Conservation (phyloP, 2,797 vertebrate genomes). For the Gambelia wislizenii region DNA sequence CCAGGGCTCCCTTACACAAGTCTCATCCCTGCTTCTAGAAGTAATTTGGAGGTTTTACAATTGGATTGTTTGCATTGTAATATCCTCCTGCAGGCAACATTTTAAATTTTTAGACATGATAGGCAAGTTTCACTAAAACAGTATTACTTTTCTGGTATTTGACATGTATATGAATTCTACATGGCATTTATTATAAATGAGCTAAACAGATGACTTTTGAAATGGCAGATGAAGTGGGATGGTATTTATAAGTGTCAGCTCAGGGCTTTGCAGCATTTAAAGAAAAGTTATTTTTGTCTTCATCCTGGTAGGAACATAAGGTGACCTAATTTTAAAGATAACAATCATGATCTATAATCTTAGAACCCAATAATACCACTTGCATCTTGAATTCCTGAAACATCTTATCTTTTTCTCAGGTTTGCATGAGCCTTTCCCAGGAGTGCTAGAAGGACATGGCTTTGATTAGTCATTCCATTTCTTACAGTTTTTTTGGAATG, state of each 20-base stretch:
- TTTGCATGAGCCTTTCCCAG: conserved; percentile 42
- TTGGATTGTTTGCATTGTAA: conserved; percentile 43
- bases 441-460: conserved; percentile 53
- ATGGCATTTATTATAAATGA: conserved; percentile 78
- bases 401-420: conserved; percentile 30
- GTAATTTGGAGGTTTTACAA: conserved; percentile 3
- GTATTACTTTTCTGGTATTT: conserved; percentile 64
- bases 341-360: conserved; percentile 63
- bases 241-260: conserved; percentile 76
- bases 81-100: conserved; percentile 65
- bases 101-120: conserved; percentile 73
- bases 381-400: conserved; percentile 49
- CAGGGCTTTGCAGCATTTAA: conserved; percentile 58
- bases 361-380: conserved; percentile 53
- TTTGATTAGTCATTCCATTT: neutral
- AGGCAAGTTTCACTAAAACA: conserved; percentile 59
- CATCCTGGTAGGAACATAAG: conserved; percentile 51
- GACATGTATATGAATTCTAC: conserved; percentile 67
- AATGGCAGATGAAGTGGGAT: conserved; percentile 62
- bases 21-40: neutral
- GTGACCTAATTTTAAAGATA: conserved; percentile 60
- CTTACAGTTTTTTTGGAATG: neutral
- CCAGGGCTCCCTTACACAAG: too few relatives aligned
- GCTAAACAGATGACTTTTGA: conserved; percentile 73
- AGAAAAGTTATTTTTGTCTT: conserved; percentile 69